These are phyloP conservation scores for Phymatocera aterrima DNA, from an alignment of 2,888 invertebrate species.

Conservation along the genomic window DNA sequence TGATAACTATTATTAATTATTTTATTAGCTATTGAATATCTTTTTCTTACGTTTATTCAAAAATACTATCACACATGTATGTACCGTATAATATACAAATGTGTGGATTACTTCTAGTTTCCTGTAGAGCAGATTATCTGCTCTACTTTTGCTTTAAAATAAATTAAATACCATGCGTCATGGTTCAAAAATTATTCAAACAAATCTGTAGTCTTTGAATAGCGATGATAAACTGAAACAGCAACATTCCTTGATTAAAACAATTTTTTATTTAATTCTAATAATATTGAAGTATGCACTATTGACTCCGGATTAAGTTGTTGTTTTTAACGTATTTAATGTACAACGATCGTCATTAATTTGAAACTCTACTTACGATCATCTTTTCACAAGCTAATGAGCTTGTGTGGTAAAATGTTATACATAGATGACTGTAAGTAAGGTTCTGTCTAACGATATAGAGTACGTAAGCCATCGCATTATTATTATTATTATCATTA, in stretches of 20 bases:
- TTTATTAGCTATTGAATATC: constrained; percentile 19
- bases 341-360: neutral
- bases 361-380: neutral
- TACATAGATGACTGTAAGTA: constrained; percentile 12
- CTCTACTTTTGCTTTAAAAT: neutral
- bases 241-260: constrained; percentile 38
- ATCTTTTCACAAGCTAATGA: constrained; percentile 3
- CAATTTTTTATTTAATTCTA: constrained; percentile 6
- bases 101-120: neutral
- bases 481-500: too few relatives aligned
- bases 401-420: constrained; percentile 7
- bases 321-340: neutral
- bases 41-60: neutral
- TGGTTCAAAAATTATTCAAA: neutral
- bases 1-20: constrained; percentile 22
- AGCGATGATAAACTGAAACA: neutral
- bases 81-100: neutral
- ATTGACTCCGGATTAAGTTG: neutral
- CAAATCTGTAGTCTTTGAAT: neutral
- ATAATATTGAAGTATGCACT: constrained; percentile 5
- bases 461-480: too few relatives aligned
- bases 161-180: neutral
- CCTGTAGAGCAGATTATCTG: neutral
- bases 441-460: neutral
- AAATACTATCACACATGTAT: constrained; percentile 19